Percentiles rank a stretch among this genome's conserved stretches.
Conservation (phyloP, 2,888 invertebrate genomes). For the Cephus runcator region DNA sequence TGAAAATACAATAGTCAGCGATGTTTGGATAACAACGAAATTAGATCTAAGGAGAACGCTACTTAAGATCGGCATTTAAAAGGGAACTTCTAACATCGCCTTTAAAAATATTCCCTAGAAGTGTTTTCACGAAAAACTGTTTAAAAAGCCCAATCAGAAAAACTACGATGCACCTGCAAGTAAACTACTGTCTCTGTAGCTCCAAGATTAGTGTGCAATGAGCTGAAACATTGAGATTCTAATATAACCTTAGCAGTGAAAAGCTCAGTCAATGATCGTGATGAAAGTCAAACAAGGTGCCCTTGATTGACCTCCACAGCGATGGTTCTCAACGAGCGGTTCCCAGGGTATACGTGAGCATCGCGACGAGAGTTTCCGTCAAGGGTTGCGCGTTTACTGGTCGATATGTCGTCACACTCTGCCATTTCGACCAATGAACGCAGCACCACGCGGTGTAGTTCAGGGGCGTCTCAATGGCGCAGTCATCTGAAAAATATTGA, state of each 20-base stretch:
- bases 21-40: neutral
- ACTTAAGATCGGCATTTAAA: neutral
- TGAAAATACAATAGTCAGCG: neutral
- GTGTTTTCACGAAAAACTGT: neutral
- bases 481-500: neutral
- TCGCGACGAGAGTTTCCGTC: conserved; percentile 6
- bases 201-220: neutral
- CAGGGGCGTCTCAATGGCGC: neutral
- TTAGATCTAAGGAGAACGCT: neutral
- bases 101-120: neutral
- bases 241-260: conserved; percentile 30
- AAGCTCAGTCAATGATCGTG: conserved; percentile 27
- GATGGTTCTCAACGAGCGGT: conserved; percentile 42
- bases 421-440: conserved; percentile 20
- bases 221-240: neutral
- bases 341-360: neutral
- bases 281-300: conserved; percentile 53
- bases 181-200: neutral
- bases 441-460: conserved; percentile 20
- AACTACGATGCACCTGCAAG: neutral
- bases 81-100: neutral
- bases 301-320: conserved; percentile 53
- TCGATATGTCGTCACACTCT: conserved; percentile 44
- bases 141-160: neutral
- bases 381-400: conserved; percentile 27